phyloP scores from a whole-genome alignment of 2,888 invertebrate genomes.

The Unio pictorum region DNA sequence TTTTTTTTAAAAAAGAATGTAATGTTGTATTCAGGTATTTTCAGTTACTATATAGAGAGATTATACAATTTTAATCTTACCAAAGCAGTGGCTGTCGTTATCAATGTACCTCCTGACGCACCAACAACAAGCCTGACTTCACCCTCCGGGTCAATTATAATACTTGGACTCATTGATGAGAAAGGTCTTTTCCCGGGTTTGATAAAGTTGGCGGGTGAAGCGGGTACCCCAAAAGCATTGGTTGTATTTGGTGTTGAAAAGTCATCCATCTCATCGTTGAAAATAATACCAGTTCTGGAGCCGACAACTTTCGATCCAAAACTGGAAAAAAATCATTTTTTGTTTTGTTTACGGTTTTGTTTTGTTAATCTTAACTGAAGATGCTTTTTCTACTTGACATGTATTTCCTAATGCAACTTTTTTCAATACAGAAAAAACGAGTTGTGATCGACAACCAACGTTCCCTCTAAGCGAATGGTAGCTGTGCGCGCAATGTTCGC shows the following conservation, averaged over 20 bases:
- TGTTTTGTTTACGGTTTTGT: not conserved
- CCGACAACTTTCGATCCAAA: conserved; percentile 81
- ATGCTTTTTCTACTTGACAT: no score
- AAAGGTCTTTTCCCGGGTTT: conserved; percentile 86
- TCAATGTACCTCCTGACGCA: conserved; percentile 91
- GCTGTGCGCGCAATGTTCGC: no score
- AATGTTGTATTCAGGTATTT: no score
- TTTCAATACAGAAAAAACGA: no score
- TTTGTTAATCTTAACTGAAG: not conserved
- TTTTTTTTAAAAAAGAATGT: no score
- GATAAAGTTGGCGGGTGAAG: conserved; percentile 88
- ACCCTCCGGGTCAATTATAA: conserved; percentile 81
- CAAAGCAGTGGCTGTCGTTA: conserved; percentile 82
- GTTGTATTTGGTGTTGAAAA: conserved; percentile 80
- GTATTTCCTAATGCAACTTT: no score
- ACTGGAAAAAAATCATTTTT: conserved; percentile 73
- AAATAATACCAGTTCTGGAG: conserved; percentile 80
- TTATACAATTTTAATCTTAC: conserved; percentile 24
- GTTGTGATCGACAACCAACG: no score
- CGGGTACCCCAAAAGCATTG: conserved; percentile 71
- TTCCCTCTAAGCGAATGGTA: no score
- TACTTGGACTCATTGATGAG: conserved; percentile 91
- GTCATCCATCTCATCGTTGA: conserved; percentile 93
- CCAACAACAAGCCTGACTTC: conserved; percentile 82
- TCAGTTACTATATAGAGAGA: no score